Evolutionary conservation across 2,113 vertebrate species (phyloP).

Genomic region (Hippocampus abdominalis): DNA sequence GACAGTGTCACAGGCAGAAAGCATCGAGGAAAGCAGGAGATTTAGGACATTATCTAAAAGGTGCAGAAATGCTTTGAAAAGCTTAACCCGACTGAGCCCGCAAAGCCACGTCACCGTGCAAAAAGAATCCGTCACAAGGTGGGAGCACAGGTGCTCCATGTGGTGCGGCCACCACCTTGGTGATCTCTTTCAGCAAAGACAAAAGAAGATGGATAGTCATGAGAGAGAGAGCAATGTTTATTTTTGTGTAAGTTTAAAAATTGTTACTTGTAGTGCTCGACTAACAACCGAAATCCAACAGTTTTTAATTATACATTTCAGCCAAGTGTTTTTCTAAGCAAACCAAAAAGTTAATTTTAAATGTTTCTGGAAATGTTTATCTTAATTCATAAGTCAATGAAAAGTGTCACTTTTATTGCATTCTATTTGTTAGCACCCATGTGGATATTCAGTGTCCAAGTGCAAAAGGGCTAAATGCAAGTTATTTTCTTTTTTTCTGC

Average conservation of each 20-base stretch:
- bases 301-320: too few relatives aligned
- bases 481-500: too few relatives aligned
- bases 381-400: too few relatives aligned
- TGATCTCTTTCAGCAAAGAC: not conserved
- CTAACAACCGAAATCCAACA: not conserved
- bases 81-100: not conserved
- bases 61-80: conserved; percentile 9
- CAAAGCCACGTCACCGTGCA: not conserved
- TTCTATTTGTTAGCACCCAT: too few relatives aligned
- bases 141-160: not conserved
- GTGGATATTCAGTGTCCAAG: too few relatives aligned
- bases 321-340: too few relatives aligned
- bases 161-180: not conserved
- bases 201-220: not conserved
- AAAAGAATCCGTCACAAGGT: conserved; percentile 6
- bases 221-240: not conserved
- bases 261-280: not conserved
- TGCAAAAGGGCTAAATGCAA: too few relatives aligned
- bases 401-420: too few relatives aligned
- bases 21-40: not conserved
- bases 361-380: too few relatives aligned
- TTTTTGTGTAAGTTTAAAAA: too few relatives aligned
- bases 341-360: too few relatives aligned
- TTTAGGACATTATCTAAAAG: conserved; percentile 12
- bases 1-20: not conserved